A percentile compares a stretch with the other conserved stretches of the same genome.
Conservation (phyloP, 2,113 vertebrate genomes). For the Gobius niger region DNA sequence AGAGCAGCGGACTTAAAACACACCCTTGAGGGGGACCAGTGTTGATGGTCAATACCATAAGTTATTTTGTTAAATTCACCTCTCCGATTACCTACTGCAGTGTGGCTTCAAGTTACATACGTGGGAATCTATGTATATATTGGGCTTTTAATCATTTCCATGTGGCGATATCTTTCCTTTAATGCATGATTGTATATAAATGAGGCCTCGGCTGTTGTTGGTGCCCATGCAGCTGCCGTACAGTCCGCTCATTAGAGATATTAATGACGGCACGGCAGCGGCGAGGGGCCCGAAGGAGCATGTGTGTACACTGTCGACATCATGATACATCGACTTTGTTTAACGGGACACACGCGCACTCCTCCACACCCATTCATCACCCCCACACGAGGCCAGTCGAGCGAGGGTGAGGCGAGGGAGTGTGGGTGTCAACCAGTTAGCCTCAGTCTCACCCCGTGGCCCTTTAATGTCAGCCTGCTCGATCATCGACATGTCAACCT, state of each 20-base stretch:
- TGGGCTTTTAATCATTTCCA: no score
- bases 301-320: slow-evolving; percentile 34
- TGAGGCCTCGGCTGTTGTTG: no score
- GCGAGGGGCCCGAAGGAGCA: neutral
- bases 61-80: no score
- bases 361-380: slow-evolving; percentile 41
- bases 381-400: slow-evolving; percentile 18
- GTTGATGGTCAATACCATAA: no score
- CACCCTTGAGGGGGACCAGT: no score
- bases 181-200: no score
- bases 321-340: slow-evolving; percentile 64
- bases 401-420: slow-evolving; percentile 11
- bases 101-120: no score
- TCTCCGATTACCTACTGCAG: no score
- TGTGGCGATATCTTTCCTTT: no score
- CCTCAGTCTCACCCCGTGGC: slow-evolving; percentile 17
- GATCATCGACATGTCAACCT: slow-evolving; percentile 9
- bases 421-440: neutral
- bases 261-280: slow-evolving; percentile 31
- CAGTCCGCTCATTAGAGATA: slow-evolving; percentile 36
- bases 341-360: slow-evolving; percentile 12
- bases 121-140: no score
- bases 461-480: slow-evolving; percentile 25
- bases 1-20: no score
- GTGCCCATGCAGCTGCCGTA: neutral